Evolutionary conservation across 2,797 vertebrate genomes (phyloP), one percentile per base, ranked within the genome.

Genomic region (Morus bassanus): DNA sequence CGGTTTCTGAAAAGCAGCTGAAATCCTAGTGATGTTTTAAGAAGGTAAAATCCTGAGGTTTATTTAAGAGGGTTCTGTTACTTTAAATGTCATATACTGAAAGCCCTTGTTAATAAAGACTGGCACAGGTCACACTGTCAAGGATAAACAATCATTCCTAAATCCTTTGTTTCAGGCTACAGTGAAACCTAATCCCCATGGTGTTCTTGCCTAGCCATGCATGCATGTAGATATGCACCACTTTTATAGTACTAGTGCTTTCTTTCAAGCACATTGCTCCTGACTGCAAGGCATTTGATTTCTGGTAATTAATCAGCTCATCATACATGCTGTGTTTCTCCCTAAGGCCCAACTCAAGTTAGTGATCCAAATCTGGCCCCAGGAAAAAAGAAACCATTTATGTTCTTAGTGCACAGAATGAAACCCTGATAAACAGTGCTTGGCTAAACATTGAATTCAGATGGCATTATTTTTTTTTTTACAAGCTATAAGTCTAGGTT

Each of bases 231-330:
- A 95, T 96, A 93, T 90, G 92, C 89, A 73, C 88, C 57, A 87
- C 85, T 97, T 95, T 94, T 93, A 93, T 37, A 85, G 78, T 90
- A 86, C 89, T 64, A 65, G 85, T 95, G 65, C 96, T 96, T 95
- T 48, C 89, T 97, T 97, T 97, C 95, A 96, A 95, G 92, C 90
- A 77, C 74, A 39, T 92, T 96, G 88, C 94, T 97, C 89, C 93
- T 97, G 91, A 97, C 97, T 97, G 96, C 88, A 97, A 98, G 97
- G 97, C 97, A 98, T 98, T 98, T 98, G 97, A 98, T 98, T 98
- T 97, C 97, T 98, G 92, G 96, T 98, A 98, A 98, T 98, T 98
- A 98, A 98, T 98, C 97, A 98, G 97, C 97, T 98, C 98, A 97
- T 98, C 98, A 97, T 97, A 97, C 96, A 96, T 35, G 90, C 97